Evolutionary conservation across 2,888 invertebrate species (phyloP).

Genomic region (Monochamus alternatus): DNA sequence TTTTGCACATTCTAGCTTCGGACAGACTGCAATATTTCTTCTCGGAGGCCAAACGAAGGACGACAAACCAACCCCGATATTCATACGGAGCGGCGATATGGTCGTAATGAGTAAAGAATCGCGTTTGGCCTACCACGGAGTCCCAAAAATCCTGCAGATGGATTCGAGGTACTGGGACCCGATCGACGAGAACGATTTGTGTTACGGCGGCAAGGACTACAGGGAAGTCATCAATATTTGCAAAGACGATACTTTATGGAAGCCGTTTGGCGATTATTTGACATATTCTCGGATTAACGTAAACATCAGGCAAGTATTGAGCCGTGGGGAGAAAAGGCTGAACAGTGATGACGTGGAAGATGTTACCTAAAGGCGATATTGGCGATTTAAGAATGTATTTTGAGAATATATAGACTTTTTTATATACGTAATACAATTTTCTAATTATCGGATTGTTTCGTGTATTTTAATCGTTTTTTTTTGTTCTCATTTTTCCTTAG

Average conservation of each 20-base stretch:
- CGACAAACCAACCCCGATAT: conserved; percentile 80
- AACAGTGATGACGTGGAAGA: conserved; percentile 18
- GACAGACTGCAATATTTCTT: conserved; percentile 94
- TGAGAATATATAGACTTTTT: conserved; percentile 2
- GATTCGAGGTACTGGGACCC: conserved; percentile 71
- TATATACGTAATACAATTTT: neutral
- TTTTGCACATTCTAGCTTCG: conserved; percentile 81
- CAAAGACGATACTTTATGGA: conserved; percentile 71
- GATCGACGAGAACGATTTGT: conserved; percentile 38
- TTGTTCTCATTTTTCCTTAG: neutral
- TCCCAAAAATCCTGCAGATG: conserved; percentile 86
- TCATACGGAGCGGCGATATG: conserved; percentile 91
- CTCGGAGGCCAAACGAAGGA: conserved; percentile 86
- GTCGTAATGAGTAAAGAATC: conserved; percentile 91
- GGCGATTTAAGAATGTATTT: neutral
- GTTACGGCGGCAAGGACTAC: conserved; percentile 44
- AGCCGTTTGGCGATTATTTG: conserved; percentile 76
- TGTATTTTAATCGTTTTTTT: neutral
- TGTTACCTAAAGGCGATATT: conserved; percentile 16
- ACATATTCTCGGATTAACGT: conserved; percentile 89
- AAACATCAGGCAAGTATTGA: conserved; percentile 93
- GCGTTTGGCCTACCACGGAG: conserved; percentile 92
- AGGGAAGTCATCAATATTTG: conserved; percentile 60
- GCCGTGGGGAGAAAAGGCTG: conserved; percentile 74
- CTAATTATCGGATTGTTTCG: neutral